Evolutionary conservation across 23 tunicate species (phyloP), one percentile per base, ranked within the genome.

Genomic region (Ascidia mentula): DNA sequence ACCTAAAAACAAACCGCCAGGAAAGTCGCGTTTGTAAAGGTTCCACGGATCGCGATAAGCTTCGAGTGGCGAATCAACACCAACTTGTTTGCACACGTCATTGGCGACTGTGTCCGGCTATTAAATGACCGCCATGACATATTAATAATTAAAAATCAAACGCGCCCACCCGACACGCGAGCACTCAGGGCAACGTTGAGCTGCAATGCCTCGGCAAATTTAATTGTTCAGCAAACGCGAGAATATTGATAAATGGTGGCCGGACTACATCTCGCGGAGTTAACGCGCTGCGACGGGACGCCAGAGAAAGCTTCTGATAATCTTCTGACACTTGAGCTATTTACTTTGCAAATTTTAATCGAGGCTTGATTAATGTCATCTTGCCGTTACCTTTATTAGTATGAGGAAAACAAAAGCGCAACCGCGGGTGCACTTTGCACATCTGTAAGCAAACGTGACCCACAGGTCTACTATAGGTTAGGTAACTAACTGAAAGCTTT

Each of bases 141-240:
- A 26, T 31, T 18, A 73, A 82, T 37, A 74, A 45, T 45, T 73
- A 46, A 70, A 80, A 46, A 74, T 76, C 65, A 36, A 73, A 30
- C 69, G 72, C 73, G 79, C 73, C 1, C n/a, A 77, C 18, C 38
- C 40, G 72, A 28, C 32, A 34, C 7, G 3, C 31, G 32, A 32
- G 69, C 40, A 35, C 34, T 24, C 42, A 30, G 71, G 31, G 31
- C 38, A 37, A 24, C 40, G 40, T 2, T 33, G 46, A 82, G n/a
- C 32, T 45, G 72, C 79, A 40, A 82, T 61, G 46, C 31, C 20
- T 12, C 46, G 38, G 24, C 34, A 36, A 34, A 77, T 46, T 59
- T 82, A 82, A 82, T 82, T 82, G 45, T 79, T 37, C 31, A 24
- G 34, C 79, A 82, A 82, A 82, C 73, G 73, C 24, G 65, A 82